phyloP scores from a whole-genome alignment of 2,888 invertebrate species.

The Heliconius sara region DNA sequence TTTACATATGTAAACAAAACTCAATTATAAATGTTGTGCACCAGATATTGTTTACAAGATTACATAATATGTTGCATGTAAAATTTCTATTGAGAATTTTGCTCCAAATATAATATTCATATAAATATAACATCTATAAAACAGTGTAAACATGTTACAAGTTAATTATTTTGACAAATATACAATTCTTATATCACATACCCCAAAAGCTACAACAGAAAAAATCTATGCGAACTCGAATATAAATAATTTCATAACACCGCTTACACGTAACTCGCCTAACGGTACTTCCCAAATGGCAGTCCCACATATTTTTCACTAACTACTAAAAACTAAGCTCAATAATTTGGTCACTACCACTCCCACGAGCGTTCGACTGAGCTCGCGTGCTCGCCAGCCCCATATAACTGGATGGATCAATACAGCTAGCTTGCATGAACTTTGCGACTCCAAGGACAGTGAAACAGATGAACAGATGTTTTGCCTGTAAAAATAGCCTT shows the following conservation, averaged over 20 bases:
- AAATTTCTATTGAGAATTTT: neutral
- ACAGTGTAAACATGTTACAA: neutral
- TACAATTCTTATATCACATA: neutral
- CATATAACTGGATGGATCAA: constrained; percentile 56
- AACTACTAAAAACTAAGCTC: constrained; percentile 43
- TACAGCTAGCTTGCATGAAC: constrained; percentile 50
- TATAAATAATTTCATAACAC: neutral
- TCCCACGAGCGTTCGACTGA: constrained; percentile 59
- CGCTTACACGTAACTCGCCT: constrained; percentile 14
- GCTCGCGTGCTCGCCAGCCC: constrained; percentile 68
- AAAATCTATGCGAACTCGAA: neutral
- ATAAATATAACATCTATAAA: neutral
- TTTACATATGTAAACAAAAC: neutral
- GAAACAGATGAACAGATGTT: constrained; percentile 50
- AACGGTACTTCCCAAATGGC: constrained; percentile 23
- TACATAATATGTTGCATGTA: neutral
- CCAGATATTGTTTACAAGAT: neutral
- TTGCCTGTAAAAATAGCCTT: constrained; percentile 36
- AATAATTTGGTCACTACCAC: constrained; percentile 47
- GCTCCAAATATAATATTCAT: neutral
- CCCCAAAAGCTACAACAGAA: too few species aligned
- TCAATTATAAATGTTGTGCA: too few species aligned
- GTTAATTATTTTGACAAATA: neutral
- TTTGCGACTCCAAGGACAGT: constrained; percentile 54
- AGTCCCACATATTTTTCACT: constrained; percentile 29